Evolutionary conservation across 2,797 vertebrate species (phyloP).

Genomic region (Lacerta bilineata): DNA sequence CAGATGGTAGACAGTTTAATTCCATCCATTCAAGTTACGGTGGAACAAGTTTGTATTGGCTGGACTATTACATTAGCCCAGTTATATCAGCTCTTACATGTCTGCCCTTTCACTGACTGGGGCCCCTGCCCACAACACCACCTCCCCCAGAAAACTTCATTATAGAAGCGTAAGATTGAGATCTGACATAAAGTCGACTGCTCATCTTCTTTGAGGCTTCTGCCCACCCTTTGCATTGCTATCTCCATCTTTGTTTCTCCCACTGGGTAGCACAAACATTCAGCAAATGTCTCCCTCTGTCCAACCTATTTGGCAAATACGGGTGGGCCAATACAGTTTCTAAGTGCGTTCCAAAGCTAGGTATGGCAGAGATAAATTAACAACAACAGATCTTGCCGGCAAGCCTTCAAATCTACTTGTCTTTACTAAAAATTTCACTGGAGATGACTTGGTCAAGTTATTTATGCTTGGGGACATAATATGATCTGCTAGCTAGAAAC

Average conservation of each 20-base stretch:
- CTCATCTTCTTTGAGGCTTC: background rate
- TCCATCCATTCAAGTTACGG: background rate
- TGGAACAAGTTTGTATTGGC: background rate
- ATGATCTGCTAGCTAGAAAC: background rate
- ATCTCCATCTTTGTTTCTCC: background rate
- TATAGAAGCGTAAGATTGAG: background rate
- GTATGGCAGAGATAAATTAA: background rate
- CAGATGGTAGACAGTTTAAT: background rate
- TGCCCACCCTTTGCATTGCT: background rate
- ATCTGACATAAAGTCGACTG: background rate
- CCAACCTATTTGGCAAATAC: background rate
- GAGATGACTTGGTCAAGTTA: background rate
- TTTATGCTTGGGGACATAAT: background rate
- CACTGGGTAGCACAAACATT: background rate
- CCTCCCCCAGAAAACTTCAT: background rate
- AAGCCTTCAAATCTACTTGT: background rate
- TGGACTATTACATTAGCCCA: background rate
- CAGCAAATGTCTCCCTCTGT: background rate
- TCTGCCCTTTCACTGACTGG: background rate
- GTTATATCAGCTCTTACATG: background rate
- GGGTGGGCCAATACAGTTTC: no score
- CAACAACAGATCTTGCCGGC: background rate
- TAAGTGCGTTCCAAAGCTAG: no score
- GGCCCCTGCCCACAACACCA: background rate
- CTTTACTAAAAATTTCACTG: background rate